A percentile compares a stretch with the other conserved stretches of the same genome.
Evolutionary conservation across 2,797 vertebrate species (phyloP).

Genomic region (Hafferia zeledoni): DNA sequence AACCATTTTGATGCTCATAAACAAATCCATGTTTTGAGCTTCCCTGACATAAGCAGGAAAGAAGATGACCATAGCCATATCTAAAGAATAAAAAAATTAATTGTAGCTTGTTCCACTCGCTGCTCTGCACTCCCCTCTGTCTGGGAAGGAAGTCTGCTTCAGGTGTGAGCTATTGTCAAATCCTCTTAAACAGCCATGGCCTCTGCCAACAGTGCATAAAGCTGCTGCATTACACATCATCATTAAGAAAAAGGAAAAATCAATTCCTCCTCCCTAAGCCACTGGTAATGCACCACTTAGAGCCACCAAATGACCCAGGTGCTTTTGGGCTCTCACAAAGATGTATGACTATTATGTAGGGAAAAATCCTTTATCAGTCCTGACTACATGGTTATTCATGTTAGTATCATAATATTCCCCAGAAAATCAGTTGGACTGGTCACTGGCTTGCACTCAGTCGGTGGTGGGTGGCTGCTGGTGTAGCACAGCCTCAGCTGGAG

Average conservation of each 20-base stretch:
- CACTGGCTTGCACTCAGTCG: rapidly evolving
- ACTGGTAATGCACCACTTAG: background rate
- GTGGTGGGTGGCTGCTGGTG: background rate
- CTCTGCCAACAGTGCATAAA: background rate
- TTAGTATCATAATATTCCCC: background rate
- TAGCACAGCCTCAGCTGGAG: background rate
- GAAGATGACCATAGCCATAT: background rate
- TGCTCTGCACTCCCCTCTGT: background rate
- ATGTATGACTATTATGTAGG: background rate
- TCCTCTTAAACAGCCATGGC: background rate
- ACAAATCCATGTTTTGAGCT: background rate
- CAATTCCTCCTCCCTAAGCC: background rate
- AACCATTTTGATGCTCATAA: background rate
- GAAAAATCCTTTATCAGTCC: background rate
- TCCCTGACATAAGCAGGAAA: background rate
- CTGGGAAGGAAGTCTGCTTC: background rate
- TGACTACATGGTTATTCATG: background rate
- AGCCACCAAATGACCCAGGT: background rate
- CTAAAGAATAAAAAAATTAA: background rate
- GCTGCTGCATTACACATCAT: background rate
- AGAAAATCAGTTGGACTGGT: background rate
- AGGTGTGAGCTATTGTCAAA: background rate
- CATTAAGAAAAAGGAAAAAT: background rate
- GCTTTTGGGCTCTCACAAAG: background rate
- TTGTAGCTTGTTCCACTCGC: background rate